Conservation (phyloP, 2,797 vertebrate genomes). For the Pachyuromys duprasi region DNA sequence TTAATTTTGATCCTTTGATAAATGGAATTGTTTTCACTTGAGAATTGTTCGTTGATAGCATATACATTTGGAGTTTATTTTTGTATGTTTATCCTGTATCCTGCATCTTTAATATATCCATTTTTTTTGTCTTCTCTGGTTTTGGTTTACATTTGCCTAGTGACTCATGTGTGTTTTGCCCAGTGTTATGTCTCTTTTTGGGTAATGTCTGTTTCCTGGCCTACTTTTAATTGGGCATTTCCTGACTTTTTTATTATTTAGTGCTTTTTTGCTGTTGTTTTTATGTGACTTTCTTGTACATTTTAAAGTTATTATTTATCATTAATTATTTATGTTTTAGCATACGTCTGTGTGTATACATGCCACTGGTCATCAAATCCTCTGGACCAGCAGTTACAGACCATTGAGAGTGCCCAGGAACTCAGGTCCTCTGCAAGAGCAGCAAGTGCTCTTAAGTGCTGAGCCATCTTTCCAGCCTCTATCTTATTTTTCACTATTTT, state of each 20-base stretch:
- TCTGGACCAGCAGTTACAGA: too few species aligned
- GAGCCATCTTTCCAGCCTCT: not conserved
- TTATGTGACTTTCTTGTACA: not conserved
- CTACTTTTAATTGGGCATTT: not conserved
- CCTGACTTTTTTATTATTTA: not conserved
- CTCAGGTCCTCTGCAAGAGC: not conserved
- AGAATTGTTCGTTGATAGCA: not conserved
- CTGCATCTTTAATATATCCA: not conserved
- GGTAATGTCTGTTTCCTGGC: not conserved
- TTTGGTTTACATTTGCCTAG: not conserved
- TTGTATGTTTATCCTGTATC: not conserved
- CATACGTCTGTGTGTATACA: not conserved
- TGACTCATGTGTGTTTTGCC: not conserved
- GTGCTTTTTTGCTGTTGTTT: not conserved
- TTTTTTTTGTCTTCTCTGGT: not conserved
- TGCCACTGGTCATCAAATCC: not conserved
- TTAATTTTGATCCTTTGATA: not conserved
- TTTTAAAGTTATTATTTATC: not conserved
- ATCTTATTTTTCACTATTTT: not conserved
- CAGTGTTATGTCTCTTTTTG: not conserved
- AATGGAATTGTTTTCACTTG: not conserved
- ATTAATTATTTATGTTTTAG: not conserved
- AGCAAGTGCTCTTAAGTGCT: not conserved
- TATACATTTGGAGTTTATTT: not conserved
- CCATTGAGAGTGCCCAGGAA: not conserved